Conservation (phyloP, 2,888 invertebrate species). For the Himalopsyche anomala region DNA sequence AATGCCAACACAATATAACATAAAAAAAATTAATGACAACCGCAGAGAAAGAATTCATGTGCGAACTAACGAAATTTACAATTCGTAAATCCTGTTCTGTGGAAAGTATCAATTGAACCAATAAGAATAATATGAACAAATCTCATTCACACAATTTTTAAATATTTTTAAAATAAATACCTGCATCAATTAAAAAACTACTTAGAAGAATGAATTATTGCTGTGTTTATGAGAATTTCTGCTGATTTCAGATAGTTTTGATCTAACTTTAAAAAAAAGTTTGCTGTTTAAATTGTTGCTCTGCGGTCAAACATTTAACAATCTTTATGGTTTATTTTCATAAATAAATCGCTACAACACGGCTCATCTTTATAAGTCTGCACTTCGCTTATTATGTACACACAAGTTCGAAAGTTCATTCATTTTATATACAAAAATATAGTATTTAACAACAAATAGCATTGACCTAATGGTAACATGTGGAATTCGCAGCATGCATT, state of each 20-base stretch:
- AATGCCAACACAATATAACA: constrained; percentile 6
- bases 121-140: too few relatives aligned
- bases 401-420: neutral
- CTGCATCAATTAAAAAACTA: too few relatives aligned
- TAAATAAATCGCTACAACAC: constrained; percentile 26
- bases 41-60: neutral
- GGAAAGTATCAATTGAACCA: too few relatives aligned
- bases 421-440: constrained; percentile 32
- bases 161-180: too few relatives aligned
- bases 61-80: neutral
- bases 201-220: too few relatives aligned
- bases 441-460: neutral
- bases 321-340: neutral
- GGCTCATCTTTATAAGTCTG: constrained; percentile 18
- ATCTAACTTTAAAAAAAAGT: too few relatives aligned
- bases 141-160: too few relatives aligned
- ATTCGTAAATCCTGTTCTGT: too few relatives aligned
- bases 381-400: neutral
- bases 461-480: neutral
- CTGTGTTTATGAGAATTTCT: too few relatives aligned
- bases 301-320: constrained; percentile 4
- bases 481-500: too few relatives aligned
- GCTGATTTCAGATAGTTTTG: too few relatives aligned
- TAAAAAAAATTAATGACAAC: neutral
- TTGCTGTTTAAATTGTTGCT: neutral